Conservation (phyloP, 2,888 invertebrate species). For the Eristalis arbustorum region DNA sequence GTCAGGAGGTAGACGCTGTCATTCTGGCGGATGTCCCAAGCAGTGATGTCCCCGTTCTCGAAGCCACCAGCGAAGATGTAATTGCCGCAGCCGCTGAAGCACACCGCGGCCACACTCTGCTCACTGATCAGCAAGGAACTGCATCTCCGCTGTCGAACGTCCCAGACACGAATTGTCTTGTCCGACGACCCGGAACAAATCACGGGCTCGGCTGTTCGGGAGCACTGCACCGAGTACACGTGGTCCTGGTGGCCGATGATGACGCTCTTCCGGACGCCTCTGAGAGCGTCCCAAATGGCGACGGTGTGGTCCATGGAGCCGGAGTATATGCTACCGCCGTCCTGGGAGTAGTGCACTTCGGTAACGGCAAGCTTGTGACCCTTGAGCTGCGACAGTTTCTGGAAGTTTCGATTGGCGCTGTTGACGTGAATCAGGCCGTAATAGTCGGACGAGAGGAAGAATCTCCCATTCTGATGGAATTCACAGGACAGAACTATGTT, state of each 20-base stretch:
- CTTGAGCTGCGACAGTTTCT: conserved; percentile 93
- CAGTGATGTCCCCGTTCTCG: conserved; percentile 95
- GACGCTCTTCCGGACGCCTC: conserved; percentile 92
- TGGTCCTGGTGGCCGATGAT: conserved; percentile 90
- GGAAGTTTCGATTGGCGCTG: background rate
- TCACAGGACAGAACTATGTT: background rate
- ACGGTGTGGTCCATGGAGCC: conserved; percentile 97
- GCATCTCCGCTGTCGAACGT: conserved; percentile 91
- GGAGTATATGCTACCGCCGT: conserved; percentile 90
- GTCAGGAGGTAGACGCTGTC: conserved; percentile 89
- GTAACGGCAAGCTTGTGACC: conserved; percentile 97
- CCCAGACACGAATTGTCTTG: conserved; percentile 94
- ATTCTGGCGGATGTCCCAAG: conserved; percentile 96
- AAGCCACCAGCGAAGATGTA: conserved; percentile 96
- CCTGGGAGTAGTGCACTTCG: conserved; percentile 93
- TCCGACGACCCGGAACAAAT: conserved; percentile 97
- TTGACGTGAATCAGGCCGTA: background rate
- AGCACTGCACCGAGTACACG: conserved; percentile 85
- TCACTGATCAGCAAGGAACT: conserved; percentile 86
- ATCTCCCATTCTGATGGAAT: background rate
- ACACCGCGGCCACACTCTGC: conserved; percentile 91
- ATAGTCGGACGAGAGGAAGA: background rate
- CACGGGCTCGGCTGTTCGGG: conserved; percentile 91
- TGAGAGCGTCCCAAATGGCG: conserved; percentile 97
- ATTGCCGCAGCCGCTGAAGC: conserved; percentile 97